Evolutionary conservation across 2,888 invertebrate genomes (phyloP), one percentile per base, ranked within the genome.

Genomic region (Orthosia incerta): DNA sequence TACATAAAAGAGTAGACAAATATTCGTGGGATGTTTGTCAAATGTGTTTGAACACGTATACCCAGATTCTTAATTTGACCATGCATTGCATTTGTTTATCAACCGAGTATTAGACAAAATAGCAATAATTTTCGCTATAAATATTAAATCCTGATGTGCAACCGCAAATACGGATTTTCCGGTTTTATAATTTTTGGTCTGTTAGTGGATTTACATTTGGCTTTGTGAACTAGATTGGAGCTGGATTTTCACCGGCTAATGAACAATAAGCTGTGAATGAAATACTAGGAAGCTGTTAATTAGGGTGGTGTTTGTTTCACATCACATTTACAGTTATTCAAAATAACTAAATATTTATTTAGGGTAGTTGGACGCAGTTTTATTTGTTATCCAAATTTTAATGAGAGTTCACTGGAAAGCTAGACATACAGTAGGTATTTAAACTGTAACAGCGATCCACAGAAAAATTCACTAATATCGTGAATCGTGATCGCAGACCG

Each of bases 231-330:
- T 45, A 26, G 15, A 18, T 48, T 26, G 11, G 11, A 55, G 31
- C 39, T 55, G 20, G 12, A 60, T 50, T 60, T 48, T 60, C 48
- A 71, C 55, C 2, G 23, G 20, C 20, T 71, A 26, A 74, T 78
- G 48, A 71, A 71, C 20, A 15, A 13, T 45, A 3, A 55, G 26
- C n/a, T 11, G 1, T 55, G 5, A 46, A 46, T 66, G 3, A 48
- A 70, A 50, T 60, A 48, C 79, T 71, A 20, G 39, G 71, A 71
- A 60, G 50, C 26, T 15, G 18, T 48, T 70, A 48, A 50, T 79
- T 79, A 13, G 1, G 18, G 4, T 56, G 4, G 16, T 2, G n/a
- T 18, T 56, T 67, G 55, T 50, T 56, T n/a, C 18, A 15, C 7
- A 15, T 70, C 20, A 45, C 20, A 61, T 45, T 45, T 46, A 46